These are phyloP conservation scores for Folsomia manolachei DNA, from an alignment of 2,888 invertebrate species.

Conservation along the genomic window DNA sequence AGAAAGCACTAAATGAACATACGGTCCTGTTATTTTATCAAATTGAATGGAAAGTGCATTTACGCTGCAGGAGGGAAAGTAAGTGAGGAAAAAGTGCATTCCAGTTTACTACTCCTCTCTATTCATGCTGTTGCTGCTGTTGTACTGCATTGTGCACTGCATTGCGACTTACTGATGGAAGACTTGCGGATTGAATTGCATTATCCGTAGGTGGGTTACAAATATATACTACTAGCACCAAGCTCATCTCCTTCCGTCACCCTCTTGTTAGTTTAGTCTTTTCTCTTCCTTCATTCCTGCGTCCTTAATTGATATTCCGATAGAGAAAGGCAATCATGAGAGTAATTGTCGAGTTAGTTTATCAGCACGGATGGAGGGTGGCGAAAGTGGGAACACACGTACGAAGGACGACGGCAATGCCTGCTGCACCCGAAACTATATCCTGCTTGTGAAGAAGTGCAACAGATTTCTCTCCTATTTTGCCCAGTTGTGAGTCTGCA, in stretches of 20 bases:
- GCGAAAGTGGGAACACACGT: neutral
- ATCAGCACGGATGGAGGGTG: conserved; percentile 2
- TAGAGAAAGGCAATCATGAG: conserved; percentile 15
- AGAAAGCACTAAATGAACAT: conserved; percentile 2
- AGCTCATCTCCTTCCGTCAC: neutral
- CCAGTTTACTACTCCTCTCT: neutral
- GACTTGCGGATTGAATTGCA: neutral
- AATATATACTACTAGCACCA: too few species aligned
- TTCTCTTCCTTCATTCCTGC: neutral
- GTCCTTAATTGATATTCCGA: conserved; percentile 21
- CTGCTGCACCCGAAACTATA: too few species aligned
- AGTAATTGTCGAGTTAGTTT: conserved; percentile 8
- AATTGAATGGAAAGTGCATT: conserved; percentile 4
- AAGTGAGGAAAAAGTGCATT: neutral
- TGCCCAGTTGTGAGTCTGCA: neutral
- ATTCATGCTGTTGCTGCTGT: neutral
- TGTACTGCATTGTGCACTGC: neutral
- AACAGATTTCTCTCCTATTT: conserved; percentile 2
- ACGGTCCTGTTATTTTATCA: conserved; percentile 3
- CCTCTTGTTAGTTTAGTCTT: too few species aligned
- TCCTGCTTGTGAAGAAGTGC: conserved; percentile 3
- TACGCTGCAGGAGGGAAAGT: conserved; percentile 1
- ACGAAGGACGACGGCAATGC: neutral
- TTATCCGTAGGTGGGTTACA: too few species aligned
- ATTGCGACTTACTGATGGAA: too few species aligned